Evolutionary conservation across 2,797 vertebrate species (phyloP).

Genomic region (Trachurus trachurus): DNA sequence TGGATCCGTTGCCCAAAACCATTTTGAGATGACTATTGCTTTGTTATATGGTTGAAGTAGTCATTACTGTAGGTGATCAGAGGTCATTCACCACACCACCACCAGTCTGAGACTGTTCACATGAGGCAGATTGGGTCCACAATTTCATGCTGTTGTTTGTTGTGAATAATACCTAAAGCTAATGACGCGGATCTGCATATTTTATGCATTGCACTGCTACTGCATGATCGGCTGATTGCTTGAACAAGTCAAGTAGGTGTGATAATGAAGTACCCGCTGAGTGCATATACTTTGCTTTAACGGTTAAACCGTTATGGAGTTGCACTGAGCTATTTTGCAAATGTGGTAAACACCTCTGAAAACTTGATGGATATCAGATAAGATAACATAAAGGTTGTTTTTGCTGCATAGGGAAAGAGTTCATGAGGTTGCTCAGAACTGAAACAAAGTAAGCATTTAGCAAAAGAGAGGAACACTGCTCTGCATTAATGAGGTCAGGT

Average conservation of each 20-base stretch:
- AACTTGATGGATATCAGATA: neutral
- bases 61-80: too few species aligned
- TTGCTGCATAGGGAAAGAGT: neutral
- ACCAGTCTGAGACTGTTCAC: too few species aligned
- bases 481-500: neutral
- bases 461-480: neutral
- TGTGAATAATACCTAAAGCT: neutral
- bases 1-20: too few species aligned
- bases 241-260: too few species aligned
- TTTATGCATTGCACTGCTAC: neutral
- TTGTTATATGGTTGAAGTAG: too few species aligned
- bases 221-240: neutral
- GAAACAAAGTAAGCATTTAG: neutral
- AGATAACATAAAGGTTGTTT: neutral
- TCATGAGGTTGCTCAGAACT: neutral
- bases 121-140: too few species aligned
- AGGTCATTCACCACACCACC: too few species aligned
- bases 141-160: neutral
- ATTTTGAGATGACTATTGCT: too few species aligned
- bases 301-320: neutral
- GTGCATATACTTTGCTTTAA: neutral
- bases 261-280: neutral
- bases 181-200: neutral
- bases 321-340: neutral
- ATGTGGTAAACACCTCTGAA: neutral